A percentile compares a stretch with the other conserved stretches of the same genome.
Conservation (phyloP, 2,797 vertebrate genomes). For the Hipposideros larvatus region DNA sequence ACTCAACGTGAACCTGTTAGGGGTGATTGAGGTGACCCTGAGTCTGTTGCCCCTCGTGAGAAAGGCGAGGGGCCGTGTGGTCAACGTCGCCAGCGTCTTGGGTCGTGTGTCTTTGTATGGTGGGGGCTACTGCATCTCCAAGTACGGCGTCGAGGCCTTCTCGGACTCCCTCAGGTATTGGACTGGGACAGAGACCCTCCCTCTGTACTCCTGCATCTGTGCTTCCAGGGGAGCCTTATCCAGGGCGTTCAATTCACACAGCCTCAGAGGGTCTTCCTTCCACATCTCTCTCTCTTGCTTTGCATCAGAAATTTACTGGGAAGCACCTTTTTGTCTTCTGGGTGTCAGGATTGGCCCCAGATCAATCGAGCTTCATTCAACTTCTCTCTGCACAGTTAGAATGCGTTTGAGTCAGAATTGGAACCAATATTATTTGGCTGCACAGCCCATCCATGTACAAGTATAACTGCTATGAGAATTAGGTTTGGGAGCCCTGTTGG, state of each 20-base stretch:
- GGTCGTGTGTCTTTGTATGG: not conserved
- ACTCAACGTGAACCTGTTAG: constrained; percentile 86
- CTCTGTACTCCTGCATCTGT: not conserved
- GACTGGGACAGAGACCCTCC: no score
- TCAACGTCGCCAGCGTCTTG: constrained; percentile 77
- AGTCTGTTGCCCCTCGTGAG: constrained; percentile 79
- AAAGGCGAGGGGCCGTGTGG: constrained; percentile 78
- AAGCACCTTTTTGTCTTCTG: not conserved
- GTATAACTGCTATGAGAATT: not conserved
- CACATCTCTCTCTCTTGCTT: not conserved
- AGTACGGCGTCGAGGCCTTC: constrained; percentile 82
- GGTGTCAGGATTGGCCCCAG: not conserved
- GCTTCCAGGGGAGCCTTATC: not conserved
- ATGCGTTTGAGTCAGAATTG: not conserved
- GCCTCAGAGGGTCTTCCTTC: not conserved
- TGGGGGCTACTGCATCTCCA: constrained; percentile 83
- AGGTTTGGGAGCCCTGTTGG: no score
- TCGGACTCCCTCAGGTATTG: constrained; percentile 84
- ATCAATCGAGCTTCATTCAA: not conserved
- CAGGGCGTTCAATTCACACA: not conserved
- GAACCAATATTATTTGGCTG: not conserved
- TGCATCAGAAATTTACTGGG: not conserved
- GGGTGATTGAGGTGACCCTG: constrained; percentile 85
- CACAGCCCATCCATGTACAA: accelerated
- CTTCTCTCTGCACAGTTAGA: not conserved